phyloP scores from a whole-genome alignment of 2,113 vertebrate species.

The pig (Sus scrofa) region T2T-Sscrofa CM000819.6:12228501-12229000 shows the following conservation, averaged over 20 bases:
- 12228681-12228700: too few relatives aligned
- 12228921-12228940: not conserved
- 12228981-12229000: not conserved
- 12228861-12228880: not conserved
- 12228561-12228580: not conserved
- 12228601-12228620: too few relatives aligned
- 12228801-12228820: not conserved
- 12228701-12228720: too few relatives aligned
- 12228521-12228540: not conserved
- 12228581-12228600: not conserved
- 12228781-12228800: not conserved
- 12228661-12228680: too few relatives aligned
- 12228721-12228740: too few relatives aligned
- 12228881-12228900: not conserved
- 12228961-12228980: not conserved
- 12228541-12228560: not conserved
- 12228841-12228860: not conserved
- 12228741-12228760: not conserved
- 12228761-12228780: not conserved
- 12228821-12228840: not conserved
- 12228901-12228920: not conserved
- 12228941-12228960: not conserved
- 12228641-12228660: too few relatives aligned
- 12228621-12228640: too few relatives aligned
- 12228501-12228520: not conserved